Conservation (phyloP, 2,888 invertebrate species). For the Heteromurus nitidus region DNA sequence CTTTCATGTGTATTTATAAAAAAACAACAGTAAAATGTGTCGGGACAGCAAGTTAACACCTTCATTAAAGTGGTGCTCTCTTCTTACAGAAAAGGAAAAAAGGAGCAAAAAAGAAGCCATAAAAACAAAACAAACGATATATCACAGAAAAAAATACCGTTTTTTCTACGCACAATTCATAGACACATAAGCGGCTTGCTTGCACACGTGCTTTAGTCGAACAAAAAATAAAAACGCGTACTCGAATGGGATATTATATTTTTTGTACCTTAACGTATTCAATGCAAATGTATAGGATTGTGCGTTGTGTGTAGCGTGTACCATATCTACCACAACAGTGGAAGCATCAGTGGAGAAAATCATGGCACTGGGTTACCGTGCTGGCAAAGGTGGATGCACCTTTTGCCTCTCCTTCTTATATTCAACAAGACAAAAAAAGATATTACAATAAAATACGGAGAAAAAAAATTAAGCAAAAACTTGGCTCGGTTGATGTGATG, state of each 20-base stretch:
- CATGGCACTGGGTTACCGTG: slow-evolving; percentile 65
- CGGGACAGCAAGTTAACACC: slow-evolving; percentile 48
- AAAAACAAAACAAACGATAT: slow-evolving; percentile 41
- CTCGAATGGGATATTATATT: background rate
- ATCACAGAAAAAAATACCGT: slow-evolving; percentile 9
- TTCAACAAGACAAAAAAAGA: slow-evolving; percentile 59
- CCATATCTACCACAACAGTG: slow-evolving; percentile 6
- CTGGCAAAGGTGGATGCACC: slow-evolving; percentile 60
- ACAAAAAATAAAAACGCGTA: background rate
- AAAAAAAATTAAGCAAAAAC: slow-evolving; percentile 64
- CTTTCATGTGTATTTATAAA: no score
- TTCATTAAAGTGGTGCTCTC: slow-evolving; percentile 27
- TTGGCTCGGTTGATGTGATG: slow-evolving; percentile 37
- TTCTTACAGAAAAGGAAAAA: slow-evolving; percentile 28
- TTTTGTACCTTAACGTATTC: background rate
- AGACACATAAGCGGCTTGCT: background rate
- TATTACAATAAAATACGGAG: slow-evolving; percentile 52
- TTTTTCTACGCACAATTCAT: slow-evolving; percentile 5
- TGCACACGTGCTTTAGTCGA: slow-evolving; percentile 13
- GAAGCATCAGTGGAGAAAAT: slow-evolving; percentile 43
- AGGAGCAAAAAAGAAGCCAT: slow-evolving; percentile 16
- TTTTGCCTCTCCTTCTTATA: slow-evolving; percentile 51
- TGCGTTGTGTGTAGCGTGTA: background rate
- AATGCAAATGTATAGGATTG: no score
- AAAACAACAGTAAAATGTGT: slow-evolving; percentile 38